Evolutionary conservation across 2,888 invertebrate species (phyloP), one percentile per base, ranked within the genome.

Genomic region (Dasypolia templi): DNA sequence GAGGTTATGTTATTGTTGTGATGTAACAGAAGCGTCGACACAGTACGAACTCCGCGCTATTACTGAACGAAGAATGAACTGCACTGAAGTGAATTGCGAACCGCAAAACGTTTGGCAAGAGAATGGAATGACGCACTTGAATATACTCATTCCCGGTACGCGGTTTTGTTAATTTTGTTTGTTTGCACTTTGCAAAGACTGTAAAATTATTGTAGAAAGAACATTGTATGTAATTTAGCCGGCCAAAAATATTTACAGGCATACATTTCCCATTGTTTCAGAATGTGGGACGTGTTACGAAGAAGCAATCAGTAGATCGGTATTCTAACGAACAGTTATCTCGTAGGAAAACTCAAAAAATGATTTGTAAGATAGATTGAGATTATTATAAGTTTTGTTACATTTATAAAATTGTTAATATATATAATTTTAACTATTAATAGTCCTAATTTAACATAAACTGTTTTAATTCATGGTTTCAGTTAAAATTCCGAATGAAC

Each of bases 1-100:
- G 86, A 94, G 94, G 94, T 94, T 95, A 94, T 94, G 93, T 94
- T 95, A 90, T 92, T 91, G 91, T 93, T 91, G 56, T 89, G 89
- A 88, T 86, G 80, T 82, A 75, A 77, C 82, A 70, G 74, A 83
- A 83, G 77, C 94, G 94, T 91, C 91, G 32, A 88, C 85, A 77
- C 91, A 4, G 72, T 59, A 72, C 90, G 89, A 90, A 88, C 88
- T 88, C 92, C 86, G 89, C 91, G 91, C 88, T 89, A 87, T 91
- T 90, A 94, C 95, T 93, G 91, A 91, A 88, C 87, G 84, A 82
- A 86, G 91, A 91, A 88, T 87, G 84, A 82, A 86, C 78, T 81
- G 82, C 75, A 84, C 71, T 86, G 88, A 88, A 88, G 82, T 87
- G 87, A 86, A 88, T 88, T 82, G 89, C 89, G 87, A 79, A 83